Conservation (phyloP, 23 tunicate species). For the Phallusia fumigata region DNA sequence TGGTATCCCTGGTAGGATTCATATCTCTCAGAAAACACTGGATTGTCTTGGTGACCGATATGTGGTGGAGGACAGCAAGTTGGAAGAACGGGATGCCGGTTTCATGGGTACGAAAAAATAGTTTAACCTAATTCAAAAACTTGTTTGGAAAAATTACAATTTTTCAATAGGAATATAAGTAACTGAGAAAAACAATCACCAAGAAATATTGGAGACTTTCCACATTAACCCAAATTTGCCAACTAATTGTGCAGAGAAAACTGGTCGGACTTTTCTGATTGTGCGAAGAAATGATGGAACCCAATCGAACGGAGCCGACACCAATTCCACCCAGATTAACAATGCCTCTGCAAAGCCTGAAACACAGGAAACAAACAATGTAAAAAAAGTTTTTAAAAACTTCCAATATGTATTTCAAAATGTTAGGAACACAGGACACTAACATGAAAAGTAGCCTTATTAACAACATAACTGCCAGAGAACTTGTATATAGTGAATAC, state of each 20-base stretch:
- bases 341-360: not conserved
- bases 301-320: conserved; percentile 1
- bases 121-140: too few species aligned
- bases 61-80: conserved; percentile 76
- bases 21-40: conserved; percentile 76
- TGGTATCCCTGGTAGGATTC: conserved; percentile 95
- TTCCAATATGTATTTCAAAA: too few species aligned
- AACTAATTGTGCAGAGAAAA: conserved; percentile 34
- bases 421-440: too few species aligned
- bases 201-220: too few species aligned
- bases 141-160: too few species aligned
- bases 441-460: too few species aligned
- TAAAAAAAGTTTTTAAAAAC: not conserved
- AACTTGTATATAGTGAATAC: too few species aligned
- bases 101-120: conserved; percentile 34
- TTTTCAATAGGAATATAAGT: too few species aligned
- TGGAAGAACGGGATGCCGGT: conserved; percentile 50
- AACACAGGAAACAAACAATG: not conserved
- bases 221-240: too few species aligned
- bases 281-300: conserved; percentile 23
- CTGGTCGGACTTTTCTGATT: conserved; percentile 60
- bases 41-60: conserved; percentile 54
- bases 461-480: too few species aligned
- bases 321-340: not conserved
- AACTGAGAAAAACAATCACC: too few species aligned